Evolutionary conservation across 2,113 vertebrate species (phyloP).

Genomic region (Lipophrys pholis): DNA sequence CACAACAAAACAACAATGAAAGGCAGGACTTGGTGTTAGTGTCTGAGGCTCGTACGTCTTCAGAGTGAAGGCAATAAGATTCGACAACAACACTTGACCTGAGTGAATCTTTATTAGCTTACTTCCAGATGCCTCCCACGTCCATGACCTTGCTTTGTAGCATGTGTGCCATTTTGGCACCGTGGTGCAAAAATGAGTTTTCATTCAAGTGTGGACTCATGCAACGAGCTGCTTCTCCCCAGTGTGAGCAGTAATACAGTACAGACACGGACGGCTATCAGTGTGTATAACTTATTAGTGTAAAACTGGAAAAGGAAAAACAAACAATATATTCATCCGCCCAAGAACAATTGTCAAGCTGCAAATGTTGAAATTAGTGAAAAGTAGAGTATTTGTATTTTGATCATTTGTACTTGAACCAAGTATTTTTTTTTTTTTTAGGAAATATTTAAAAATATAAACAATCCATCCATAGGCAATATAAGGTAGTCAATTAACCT

Average conservation of each 20-base stretch:
- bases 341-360: neutral
- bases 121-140: constrained; percentile 11
- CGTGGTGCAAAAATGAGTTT: constrained; percentile 20
- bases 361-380: neutral
- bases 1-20: constrained; percentile 23
- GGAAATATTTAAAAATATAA: no score
- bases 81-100: constrained; percentile 8
- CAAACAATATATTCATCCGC: neutral
- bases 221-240: constrained; percentile 3
- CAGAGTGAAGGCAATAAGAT: constrained; percentile 6
- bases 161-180: constrained; percentile 32
- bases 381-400: no score
- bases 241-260: neutral
- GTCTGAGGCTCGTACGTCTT: neutral
- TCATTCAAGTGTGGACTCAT: constrained; percentile 4
- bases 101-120: constrained; percentile 22
- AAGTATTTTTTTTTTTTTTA: no score
- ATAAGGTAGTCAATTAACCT: no score
- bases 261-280: neutral
- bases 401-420: no score
- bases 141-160: constrained; percentile 30
- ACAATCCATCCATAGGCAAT: no score
- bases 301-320: constrained; percentile 1
- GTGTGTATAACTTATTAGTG: neutral
- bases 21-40: constrained; percentile 5